Evolutionary conservation across 2,797 vertebrate species (phyloP).

Genomic region (Scarus forsteni): DNA sequence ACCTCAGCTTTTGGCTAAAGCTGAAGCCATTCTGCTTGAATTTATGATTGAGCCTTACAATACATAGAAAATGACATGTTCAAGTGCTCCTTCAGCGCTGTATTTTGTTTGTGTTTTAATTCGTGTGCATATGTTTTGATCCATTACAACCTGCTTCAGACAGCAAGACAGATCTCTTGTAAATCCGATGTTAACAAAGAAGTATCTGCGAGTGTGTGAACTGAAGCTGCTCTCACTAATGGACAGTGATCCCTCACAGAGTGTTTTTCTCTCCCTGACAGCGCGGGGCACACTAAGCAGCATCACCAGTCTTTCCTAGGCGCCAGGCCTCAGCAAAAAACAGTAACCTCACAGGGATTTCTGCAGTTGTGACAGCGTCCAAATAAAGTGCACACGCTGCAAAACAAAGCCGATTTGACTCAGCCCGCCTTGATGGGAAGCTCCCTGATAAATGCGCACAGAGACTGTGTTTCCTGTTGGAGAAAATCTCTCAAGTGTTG

Average conservation of each 20-base stretch:
- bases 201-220: constrained; percentile 42
- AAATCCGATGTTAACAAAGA: constrained; percentile 27
- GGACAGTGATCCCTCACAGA: constrained; percentile 71
- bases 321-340: constrained; percentile 61
- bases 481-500: constrained; percentile 56
- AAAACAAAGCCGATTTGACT: constrained; percentile 64
- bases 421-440: constrained; percentile 55
- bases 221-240: constrained; percentile 61
- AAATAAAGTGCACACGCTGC: constrained; percentile 70
- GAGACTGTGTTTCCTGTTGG: constrained; percentile 46
- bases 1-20: no score
- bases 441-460: constrained; percentile 60
- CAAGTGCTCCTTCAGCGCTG: constrained; percentile 19
- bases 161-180: not conserved
- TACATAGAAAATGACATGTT: no score
- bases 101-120: constrained; percentile 44
- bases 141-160: constrained; percentile 9
- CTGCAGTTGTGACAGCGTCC: constrained; percentile 69
- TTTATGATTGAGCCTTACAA: no score
- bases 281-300: constrained; percentile 66
- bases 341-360: constrained; percentile 73
- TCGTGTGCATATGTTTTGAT: not conserved
- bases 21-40: no score
- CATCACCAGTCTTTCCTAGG: constrained; percentile 55
- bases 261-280: constrained; percentile 67